phyloP scores from a whole-genome alignment of 1,140 invertebrate genomes.

The Eurosta solidaginis region DNA sequence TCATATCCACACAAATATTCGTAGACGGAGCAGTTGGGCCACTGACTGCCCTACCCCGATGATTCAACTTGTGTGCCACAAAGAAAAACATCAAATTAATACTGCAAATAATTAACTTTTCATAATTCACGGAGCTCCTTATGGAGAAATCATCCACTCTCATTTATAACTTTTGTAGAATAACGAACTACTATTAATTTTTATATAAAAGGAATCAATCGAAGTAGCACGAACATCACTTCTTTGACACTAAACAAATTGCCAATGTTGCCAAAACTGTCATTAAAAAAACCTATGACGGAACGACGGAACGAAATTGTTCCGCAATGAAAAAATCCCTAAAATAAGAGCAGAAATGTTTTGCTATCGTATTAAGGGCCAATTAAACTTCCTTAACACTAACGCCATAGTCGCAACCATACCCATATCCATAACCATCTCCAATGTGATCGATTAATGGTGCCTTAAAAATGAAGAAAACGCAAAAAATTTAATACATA shows the following conservation, averaged over 20 bases:
- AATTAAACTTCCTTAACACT: too few relatives aligned
- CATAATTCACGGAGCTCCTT: neutral
- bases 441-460: too few relatives aligned
- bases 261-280: slow-evolving; percentile 9
- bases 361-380: too few relatives aligned
- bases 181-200: neutral
- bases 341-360: too few relatives aligned
- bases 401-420: too few relatives aligned
- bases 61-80: slow-evolving; percentile 14
- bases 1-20: slow-evolving; percentile 24
- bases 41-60: neutral
- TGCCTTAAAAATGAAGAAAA: too few relatives aligned
- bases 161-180: slow-evolving; percentile 22
- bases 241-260: slow-evolving; percentile 22
- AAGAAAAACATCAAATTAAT: neutral
- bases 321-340: too few relatives aligned
- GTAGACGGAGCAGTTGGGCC: slow-evolving; percentile 15
- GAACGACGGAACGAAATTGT: too few relatives aligned
- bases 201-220: slow-evolving; percentile 25
- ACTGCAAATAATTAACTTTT: neutral
- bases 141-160: slow-evolving; percentile 12
- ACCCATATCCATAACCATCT: too few relatives aligned
- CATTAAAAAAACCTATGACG: neutral
- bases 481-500: too few relatives aligned
- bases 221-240: slow-evolving; percentile 14